Conservation (phyloP, 2,797 vertebrate genomes). For the Sebastes umbrosus region DNA sequence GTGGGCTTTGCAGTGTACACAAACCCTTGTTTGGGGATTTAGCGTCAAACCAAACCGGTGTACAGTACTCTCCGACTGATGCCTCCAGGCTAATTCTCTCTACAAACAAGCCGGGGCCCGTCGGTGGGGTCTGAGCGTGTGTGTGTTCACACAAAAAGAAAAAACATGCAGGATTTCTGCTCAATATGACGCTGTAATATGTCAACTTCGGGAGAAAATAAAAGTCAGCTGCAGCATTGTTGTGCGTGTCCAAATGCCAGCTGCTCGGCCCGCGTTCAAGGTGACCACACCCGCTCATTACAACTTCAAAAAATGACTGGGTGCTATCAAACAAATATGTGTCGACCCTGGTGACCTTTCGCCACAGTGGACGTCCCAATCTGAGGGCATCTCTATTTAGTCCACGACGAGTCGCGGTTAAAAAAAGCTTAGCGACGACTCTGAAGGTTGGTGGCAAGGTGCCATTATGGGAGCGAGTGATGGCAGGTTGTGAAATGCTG, state of each 20-base stretch:
- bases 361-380: background rate
- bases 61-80: slow-evolving; percentile 55
- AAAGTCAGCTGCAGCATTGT: slow-evolving; percentile 21
- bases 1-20: slow-evolving; percentile 71
- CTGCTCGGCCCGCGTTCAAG: slow-evolving; percentile 28
- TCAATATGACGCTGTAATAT: slow-evolving; percentile 11
- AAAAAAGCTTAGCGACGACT: slow-evolving; percentile 18
- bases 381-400: slow-evolving; percentile 29
- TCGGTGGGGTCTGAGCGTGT: slow-evolving; percentile 18
- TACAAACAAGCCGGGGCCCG: slow-evolving; percentile 63
- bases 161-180: slow-evolving; percentile 25
- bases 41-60: slow-evolving; percentile 55
- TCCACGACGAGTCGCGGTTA: slow-evolving; percentile 24
- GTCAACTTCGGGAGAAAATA: background rate
- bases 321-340: background rate
- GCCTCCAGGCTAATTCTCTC: slow-evolving; percentile 68
- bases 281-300: slow-evolving; percentile 48
- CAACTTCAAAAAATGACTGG: background rate
- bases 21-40: slow-evolving; percentile 74
- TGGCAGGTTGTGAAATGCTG: slow-evolving; percentile 75
- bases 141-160: slow-evolving; percentile 9
- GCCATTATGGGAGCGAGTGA: slow-evolving; percentile 64
- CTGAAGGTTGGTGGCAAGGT: slow-evolving; percentile 60
- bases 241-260: slow-evolving; percentile 15
- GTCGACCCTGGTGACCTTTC: slow-evolving; percentile 15